phyloP scores from a whole-genome alignment of 2,797 vertebrate species.

The Lateolabrax maculatus region DNA sequence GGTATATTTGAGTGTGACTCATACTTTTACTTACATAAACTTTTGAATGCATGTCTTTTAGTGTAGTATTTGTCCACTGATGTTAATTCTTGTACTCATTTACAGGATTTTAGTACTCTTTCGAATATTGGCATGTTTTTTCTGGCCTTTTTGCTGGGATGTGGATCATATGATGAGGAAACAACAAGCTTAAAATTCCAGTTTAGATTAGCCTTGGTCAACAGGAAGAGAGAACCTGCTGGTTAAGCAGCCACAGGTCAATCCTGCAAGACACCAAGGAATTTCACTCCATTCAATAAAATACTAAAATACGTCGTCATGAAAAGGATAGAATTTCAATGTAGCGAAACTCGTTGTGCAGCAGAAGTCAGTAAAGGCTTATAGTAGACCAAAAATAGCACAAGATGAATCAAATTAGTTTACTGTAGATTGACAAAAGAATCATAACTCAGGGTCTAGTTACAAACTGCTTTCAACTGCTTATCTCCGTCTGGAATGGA shows the following conservation, averaged over 20 bases:
- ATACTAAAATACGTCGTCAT: not conserved
- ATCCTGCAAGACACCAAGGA: not conserved
- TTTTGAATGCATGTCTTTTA: not conserved
- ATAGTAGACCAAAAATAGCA: not conserved
- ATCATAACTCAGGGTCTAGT: not conserved
- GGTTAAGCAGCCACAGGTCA: not conserved
- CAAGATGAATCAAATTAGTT: not conserved
- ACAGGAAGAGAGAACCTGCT: slow-evolving; percentile 3
- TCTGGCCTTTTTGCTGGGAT: not conserved
- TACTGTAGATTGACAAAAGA: not conserved
- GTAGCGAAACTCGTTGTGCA: no score
- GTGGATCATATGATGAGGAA: slow-evolving; percentile 21
- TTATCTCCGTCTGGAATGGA: not conserved
- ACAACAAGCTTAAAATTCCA: slow-evolving; percentile 50
- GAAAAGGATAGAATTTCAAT: no score
- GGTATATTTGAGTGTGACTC: not conserved
- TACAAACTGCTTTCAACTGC: not conserved
- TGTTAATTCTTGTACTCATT: not conserved
- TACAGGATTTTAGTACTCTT: not conserved
- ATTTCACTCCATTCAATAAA: not conserved
- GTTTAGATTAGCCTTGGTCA: slow-evolving; percentile 41
- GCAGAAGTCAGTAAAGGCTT: no score
- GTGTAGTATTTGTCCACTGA: not conserved
- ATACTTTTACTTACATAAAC: not conserved
- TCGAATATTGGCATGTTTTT: not conserved